phyloP scores from a whole-genome alignment of 53 echinoderm and acorn worm species.

The Echinarachnius parma region DNA sequence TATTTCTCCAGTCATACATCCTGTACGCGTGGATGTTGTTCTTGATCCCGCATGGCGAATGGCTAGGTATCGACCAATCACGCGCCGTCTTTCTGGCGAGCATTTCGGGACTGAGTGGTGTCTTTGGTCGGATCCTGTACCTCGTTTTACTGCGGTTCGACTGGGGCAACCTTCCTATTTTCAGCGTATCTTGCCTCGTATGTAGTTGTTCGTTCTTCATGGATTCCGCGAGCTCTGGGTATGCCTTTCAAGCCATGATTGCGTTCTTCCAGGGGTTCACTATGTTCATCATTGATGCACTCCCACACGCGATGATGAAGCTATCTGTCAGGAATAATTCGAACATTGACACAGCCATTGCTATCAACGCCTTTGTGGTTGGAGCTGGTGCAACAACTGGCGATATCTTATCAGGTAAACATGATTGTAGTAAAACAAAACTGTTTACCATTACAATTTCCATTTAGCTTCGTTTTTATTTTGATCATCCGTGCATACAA shows the following conservation, averaged over 20 bases:
- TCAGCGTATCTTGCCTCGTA: background rate
- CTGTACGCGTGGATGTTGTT: slow-evolving; percentile 32
- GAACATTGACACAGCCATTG: slow-evolving; percentile 12
- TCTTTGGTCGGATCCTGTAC: slow-evolving; percentile 18
- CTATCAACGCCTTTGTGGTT: slow-evolving; percentile 1
- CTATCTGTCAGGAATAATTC: background rate
- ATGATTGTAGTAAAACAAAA: too few species aligned
- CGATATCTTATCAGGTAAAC: slow-evolving; percentile 24
- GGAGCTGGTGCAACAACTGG: slow-evolving; percentile 20
- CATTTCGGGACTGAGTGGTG: slow-evolving; percentile 32
- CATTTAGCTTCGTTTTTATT: too few species aligned
- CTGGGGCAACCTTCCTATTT: background rate
- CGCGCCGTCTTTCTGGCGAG: slow-evolving; percentile 20
- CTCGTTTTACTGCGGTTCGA: slow-evolving; percentile 11
- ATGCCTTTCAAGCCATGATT: slow-evolving; percentile 2
- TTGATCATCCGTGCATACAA: too few species aligned
- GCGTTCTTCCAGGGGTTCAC: slow-evolving; percentile 10
- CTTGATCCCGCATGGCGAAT: slow-evolving; percentile 31
- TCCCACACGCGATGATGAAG: slow-evolving; percentile 20
- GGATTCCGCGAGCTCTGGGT: background rate
- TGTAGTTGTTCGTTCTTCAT: slow-evolving; percentile 4
- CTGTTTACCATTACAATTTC: too few species aligned
- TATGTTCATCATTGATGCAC: slow-evolving; percentile 13
- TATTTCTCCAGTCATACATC: background rate
- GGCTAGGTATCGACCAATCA: slow-evolving; percentile 2